Base-by-base conservation (phyloP, 2,797 vertebrate species). In the Chaetodon trifasciatus region DNA sequence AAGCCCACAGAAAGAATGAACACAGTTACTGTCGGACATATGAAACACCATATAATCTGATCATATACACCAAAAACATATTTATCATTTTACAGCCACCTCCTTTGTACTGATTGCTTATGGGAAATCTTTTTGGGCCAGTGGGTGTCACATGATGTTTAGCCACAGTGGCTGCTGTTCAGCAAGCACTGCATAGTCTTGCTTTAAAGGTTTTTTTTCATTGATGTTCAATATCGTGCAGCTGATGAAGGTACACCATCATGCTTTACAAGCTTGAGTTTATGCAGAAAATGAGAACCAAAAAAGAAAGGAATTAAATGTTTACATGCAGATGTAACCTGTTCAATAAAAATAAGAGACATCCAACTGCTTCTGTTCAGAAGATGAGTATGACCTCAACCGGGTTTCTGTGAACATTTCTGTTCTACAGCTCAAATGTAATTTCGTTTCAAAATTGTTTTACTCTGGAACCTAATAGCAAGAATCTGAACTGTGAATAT, bases 401-500 rank as follows among this genome's bases (percentile, higher is more conserved):
- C 10, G 11, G 5, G 13, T 67, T 56, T 66, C 42, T 55, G 13
- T 57, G 4, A 39, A 49, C 10, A 2, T 66, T 62, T 61, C 2
- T 12, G 17, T 19, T 1, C 37, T 50, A 72, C 32, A 37, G 6
- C 57, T 39, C 19, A 44, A 40, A 70, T 23, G 37, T 44, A 19
- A n/a, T 46, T 68, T 23, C 7, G 6, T 60, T 12, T 44, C 6
- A 53, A 12, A 21, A n/a, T 24, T 5, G 23, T 23, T 70, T 74
- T 13, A 53, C 17, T 44, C 57, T 68, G 15, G 16, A 35, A 53
- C 47, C 15, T 8, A 37, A 47, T 11, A 2, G 17, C 12, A 17
- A 44, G 8, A 55, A 19, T 60, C 17, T 68, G 40, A 53, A 46
- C 19, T 17, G 24, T 78, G 53, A 74, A 39, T 23, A 39, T 75